A percentile compares a stretch with the other conserved stretches of the same genome.
Evolutionary conservation across 2,888 invertebrate species (phyloP).

Genomic region (Agrilus cyanescens): DNA sequence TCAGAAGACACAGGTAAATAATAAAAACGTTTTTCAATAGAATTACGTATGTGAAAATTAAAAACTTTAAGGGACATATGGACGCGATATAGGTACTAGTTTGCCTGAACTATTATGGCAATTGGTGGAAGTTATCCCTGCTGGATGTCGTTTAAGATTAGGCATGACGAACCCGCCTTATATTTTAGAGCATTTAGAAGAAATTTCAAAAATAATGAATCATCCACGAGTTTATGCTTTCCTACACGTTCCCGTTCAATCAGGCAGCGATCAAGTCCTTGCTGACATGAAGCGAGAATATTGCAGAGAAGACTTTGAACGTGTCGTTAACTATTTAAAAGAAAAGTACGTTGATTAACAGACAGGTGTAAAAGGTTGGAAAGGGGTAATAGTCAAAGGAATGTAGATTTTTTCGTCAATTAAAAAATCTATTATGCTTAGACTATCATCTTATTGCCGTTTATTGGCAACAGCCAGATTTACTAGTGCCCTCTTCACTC

Average conservation of each 20-base stretch:
- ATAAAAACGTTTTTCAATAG: not conserved
- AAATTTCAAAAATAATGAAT: conserved; percentile 73
- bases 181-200: conserved; percentile 85
- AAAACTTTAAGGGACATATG: conserved; percentile 62
- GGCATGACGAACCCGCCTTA: conserved; percentile 99
- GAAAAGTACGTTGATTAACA: conserved; percentile 41
- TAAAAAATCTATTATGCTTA: too few relatives aligned
- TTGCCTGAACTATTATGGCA: conserved; percentile 77
- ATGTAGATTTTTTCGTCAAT: too few relatives aligned
- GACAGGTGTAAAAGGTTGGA: too few relatives aligned
- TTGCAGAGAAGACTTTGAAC: conserved; percentile 74
- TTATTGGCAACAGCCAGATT: too few relatives aligned
- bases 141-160: conserved; percentile 68
- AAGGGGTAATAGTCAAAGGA: too few relatives aligned
- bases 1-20: conserved; percentile 84
- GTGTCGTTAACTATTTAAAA: conserved; percentile 73
- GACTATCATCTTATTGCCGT: too few relatives aligned
- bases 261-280: conserved; percentile 90
- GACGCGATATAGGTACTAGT: conserved; percentile 82
- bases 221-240: conserved; percentile 91
- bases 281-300: conserved; percentile 96
- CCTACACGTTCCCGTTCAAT: conserved; percentile 94
- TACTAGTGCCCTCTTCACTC: too few relatives aligned
- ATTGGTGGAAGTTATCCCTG: conserved; percentile 67
- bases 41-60: not conserved